phyloP scores from a whole-genome alignment of 2,888 invertebrate genomes.

The Steinernema scapterisci region DNA sequence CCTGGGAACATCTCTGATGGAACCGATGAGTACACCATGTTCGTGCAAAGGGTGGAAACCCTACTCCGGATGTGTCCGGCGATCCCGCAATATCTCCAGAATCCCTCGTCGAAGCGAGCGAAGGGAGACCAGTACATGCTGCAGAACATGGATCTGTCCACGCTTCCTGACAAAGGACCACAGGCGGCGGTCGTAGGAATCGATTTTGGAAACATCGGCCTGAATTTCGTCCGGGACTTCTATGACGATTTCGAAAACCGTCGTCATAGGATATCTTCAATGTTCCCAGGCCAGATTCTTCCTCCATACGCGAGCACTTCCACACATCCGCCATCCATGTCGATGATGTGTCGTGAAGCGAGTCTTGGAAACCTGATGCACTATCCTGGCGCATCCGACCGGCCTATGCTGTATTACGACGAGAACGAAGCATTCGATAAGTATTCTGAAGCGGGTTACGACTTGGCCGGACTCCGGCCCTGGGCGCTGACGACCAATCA shows the following conservation, averaged over 20 bases:
- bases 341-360: conserved; percentile 39
- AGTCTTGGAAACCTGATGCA: conserved; percentile 35
- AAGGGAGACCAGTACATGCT: conserved; percentile 26
- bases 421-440: background rate
- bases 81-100: conserved; percentile 38
- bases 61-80: conserved; percentile 42
- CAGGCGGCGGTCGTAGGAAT: conserved; percentile 42
- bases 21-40: conserved; percentile 40
- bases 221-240: conserved; percentile 50
- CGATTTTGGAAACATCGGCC: conserved; percentile 46
- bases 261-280: background rate
- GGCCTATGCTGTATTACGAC: background rate
- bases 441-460: background rate
- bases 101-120: conserved; percentile 7
- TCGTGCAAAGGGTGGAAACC: conserved; percentile 47
- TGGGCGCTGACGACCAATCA: background rate
- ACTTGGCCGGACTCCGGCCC: background rate
- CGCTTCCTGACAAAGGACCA: background rate
- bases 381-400: background rate
- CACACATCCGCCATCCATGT: conserved; percentile 39
- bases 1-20: conserved; percentile 33
- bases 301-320: background rate
- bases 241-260: conserved; percentile 45
- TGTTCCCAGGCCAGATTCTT: background rate
- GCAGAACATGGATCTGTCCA: conserved; percentile 4